A percentile compares a stretch with the other conserved stretches of the same genome.
Evolutionary conservation across 2,888 invertebrate species (phyloP).

Genomic region (Cremastinae sp.): DNA sequence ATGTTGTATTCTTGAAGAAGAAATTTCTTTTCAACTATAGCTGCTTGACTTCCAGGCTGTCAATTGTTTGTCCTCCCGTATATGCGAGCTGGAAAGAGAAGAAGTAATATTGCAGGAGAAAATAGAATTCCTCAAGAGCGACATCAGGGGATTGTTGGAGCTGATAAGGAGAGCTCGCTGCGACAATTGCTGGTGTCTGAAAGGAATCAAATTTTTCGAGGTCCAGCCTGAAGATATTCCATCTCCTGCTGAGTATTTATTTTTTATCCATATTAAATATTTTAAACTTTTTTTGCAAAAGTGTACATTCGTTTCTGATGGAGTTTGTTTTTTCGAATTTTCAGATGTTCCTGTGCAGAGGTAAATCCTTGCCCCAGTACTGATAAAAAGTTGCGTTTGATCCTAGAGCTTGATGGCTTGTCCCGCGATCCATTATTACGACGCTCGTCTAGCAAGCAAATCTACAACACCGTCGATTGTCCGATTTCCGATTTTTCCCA

Average conservation of each 20-base stretch:
- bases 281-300: not conserved
- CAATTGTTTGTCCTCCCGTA: slow-evolving; percentile 69
- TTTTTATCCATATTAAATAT: not conserved
- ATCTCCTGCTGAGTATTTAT: slow-evolving; percentile 69
- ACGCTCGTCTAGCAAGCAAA: slow-evolving; percentile 33
- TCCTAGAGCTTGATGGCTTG: slow-evolving; percentile 62
- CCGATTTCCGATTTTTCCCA: slow-evolving; percentile 47
- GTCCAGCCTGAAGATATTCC: slow-evolving; percentile 76
- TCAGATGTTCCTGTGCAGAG: slow-evolving; percentile 72
- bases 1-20: not conserved
- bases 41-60: slow-evolving; percentile 67
- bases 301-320: not conserved
- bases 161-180: slow-evolving; percentile 82
- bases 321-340: slow-evolving; percentile 58
- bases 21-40: not conserved
- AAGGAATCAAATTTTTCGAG: slow-evolving; percentile 82
- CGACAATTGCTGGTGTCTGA: slow-evolving; percentile 81
- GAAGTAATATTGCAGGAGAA: slow-evolving; percentile 79
- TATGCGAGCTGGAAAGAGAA: slow-evolving; percentile 69
- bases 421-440: slow-evolving; percentile 38
- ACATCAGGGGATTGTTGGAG: slow-evolving; percentile 82
- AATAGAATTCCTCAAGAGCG: slow-evolving; percentile 81
- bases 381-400: slow-evolving; percentile 67
- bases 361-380: slow-evolving; percentile 72
- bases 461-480: slow-evolving; percentile 42